Evolutionary conservation across 2,797 vertebrate genomes (phyloP).

Genomic region (Sorex maritimensis): DNA sequence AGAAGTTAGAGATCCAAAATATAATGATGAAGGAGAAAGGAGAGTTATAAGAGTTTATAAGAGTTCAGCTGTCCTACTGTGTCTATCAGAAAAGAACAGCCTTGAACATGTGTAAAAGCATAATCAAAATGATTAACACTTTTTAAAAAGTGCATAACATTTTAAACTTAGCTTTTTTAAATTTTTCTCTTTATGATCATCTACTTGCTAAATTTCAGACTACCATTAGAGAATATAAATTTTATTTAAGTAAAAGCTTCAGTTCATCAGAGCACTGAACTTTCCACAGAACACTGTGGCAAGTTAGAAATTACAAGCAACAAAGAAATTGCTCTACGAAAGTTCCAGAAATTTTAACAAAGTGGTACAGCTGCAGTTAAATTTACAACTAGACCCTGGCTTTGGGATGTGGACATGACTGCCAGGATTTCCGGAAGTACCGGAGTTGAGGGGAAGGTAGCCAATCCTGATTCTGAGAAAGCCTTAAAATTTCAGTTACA

Average conservation of each 20-base stretch:
- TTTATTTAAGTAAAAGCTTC: slow-evolving; percentile 50
- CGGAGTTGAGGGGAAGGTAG: no score
- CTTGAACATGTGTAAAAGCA: slow-evolving; percentile 13
- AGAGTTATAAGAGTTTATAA: neutral
- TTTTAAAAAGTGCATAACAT: neutral
- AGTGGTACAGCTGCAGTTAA: no score
- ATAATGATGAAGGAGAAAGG: slow-evolving; percentile 23
- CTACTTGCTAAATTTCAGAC: slow-evolving; percentile 61
- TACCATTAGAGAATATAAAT: slow-evolving; percentile 23
- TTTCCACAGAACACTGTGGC: neutral
- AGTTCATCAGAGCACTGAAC: slow-evolving; percentile 38
- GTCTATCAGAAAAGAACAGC: slow-evolving; percentile 40
- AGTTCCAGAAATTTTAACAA: no score
- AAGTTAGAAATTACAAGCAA: no score
- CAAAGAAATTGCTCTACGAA: no score
- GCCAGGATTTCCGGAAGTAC: no score
- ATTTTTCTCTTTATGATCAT: slow-evolving; percentile 45
- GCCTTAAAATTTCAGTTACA: no score
- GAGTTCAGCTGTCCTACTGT: slow-evolving; percentile 22
- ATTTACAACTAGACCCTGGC: no score
- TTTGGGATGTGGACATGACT: no score
- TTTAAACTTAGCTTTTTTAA: slow-evolving; percentile 30
- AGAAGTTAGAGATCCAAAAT: neutral
- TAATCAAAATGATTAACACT: neutral
- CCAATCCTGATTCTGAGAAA: no score